phyloP scores from a whole-genome alignment of 2,888 invertebrate species.

The Agrotis ipsilon region DNA sequence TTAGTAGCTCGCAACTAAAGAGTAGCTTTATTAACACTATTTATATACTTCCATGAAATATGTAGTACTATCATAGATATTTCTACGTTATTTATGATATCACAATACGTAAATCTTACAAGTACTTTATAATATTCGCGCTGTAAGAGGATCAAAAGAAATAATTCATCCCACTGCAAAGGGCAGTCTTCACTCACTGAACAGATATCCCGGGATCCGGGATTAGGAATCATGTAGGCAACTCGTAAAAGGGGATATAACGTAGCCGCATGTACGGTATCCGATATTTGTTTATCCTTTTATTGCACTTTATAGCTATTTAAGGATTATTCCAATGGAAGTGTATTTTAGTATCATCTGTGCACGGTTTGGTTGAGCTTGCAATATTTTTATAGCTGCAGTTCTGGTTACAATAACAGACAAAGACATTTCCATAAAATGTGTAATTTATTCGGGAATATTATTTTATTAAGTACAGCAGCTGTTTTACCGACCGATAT shows the following conservation, averaged over 20 bases:
- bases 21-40: constrained; percentile 30
- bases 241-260: constrained; percentile 64
- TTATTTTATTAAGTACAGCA: constrained; percentile 18
- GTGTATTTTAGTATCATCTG: constrained; percentile 49
- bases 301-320: constrained; percentile 56
- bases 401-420: constrained; percentile 30
- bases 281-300: constrained; percentile 59
- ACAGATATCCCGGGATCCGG: constrained; percentile 24
- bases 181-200: constrained; percentile 37
- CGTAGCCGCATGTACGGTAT: constrained; percentile 41
- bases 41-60: constrained; percentile 29
- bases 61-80: constrained; percentile 15
- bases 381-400: constrained; percentile 49
- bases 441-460: constrained; percentile 21
- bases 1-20: constrained; percentile 43
- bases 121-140: constrained; percentile 34
- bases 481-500: constrained; percentile 8
- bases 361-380: constrained; percentile 36
- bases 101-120: constrained; percentile 37
- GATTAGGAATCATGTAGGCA: constrained; percentile 54
- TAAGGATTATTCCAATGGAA: constrained; percentile 50
- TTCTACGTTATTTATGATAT: constrained; percentile 41
- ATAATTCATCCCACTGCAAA: constrained; percentile 47
- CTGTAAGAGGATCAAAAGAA: constrained; percentile 55
- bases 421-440: constrained; percentile 34